Conservation (phyloP, 2,888 invertebrate genomes). For the Phymatocera aterrima region DNA sequence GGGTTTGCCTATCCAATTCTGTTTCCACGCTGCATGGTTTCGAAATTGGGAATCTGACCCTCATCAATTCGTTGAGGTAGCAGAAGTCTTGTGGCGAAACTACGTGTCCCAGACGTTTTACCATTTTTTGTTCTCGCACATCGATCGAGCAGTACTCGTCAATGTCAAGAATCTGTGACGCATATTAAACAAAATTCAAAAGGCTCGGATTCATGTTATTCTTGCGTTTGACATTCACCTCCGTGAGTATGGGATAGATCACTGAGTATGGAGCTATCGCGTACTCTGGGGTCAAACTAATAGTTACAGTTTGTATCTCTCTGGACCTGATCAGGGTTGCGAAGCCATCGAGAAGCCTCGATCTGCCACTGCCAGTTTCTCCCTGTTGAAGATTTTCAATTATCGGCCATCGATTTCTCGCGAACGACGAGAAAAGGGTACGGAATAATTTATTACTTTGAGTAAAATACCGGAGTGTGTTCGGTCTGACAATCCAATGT, state of each 20-base stretch:
- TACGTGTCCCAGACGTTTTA: conserved; percentile 68
- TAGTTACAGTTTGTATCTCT: conserved; percentile 54
- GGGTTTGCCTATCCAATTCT: conserved; percentile 72
- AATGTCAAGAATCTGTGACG: conserved; percentile 54
- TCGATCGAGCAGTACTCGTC: conserved; percentile 56
- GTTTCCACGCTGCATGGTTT: conserved; percentile 72
- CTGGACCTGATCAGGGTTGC: conserved; percentile 59
- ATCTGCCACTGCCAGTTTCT: conserved; percentile 78
- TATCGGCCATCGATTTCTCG: neutral
- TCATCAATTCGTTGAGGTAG: conserved; percentile 77
- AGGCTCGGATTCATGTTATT: neutral
- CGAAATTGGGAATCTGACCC: conserved; percentile 77
- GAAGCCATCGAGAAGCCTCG: conserved; percentile 77
- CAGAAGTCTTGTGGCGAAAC: conserved; percentile 74
- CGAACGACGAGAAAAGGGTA: neutral
- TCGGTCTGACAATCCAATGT: conserved; percentile 63
- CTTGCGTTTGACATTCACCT: conserved; percentile 51
- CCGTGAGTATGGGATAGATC: conserved; percentile 57
- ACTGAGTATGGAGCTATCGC: conserved; percentile 54
- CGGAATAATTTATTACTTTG: conserved; percentile 65
- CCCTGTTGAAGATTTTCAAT: conserved; percentile 66
- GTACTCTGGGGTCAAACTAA: conserved; percentile 54
- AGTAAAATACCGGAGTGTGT: conserved; percentile 78
- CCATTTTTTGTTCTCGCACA: conserved; percentile 73
- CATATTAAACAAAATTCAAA: neutral